Evolutionary conservation across 1,140 invertebrate genomes (phyloP), one percentile per base, ranked within the genome.

Genomic region (Scaptomyza montana): DNA sequence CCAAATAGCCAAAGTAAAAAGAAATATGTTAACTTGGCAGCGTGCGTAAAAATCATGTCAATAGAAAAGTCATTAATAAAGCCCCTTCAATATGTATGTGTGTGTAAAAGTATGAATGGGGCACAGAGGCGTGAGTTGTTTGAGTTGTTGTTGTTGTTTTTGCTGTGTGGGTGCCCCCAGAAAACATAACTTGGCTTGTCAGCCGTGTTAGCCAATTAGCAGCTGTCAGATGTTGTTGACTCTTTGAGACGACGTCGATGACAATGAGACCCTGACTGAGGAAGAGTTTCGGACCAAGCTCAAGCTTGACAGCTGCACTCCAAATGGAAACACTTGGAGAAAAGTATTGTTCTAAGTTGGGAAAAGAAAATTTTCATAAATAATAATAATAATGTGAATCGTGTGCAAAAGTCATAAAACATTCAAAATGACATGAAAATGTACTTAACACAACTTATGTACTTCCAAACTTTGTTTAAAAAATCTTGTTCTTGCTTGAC

Each of bases 161-260:
- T 43, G 39, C 5, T n/a, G 39, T 43, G 74, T 72, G 77, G 77
- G 76, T 76, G 73, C 19, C 47, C 28, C n/a, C n/a, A 13, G 5
- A 62, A 16, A 10, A 5, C 33, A 9, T 36, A 43, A 43, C 12
- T 43, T 43, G 39, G 43, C 41, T 69, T 66, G 74, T 74, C 57
- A 66, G 55, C 54, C 62, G 69, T 82, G 75, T 86, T 77, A 60
- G 82, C 82, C 82, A 86, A 86, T 86, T 86, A 86, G 68, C 82
- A 69, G 82, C 82, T 86, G 82, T 81, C 82, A 82, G 87, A 86
- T 87, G 76, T 72, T 86, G 82, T 87, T 81, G 82, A 73, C 75
- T 87, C 72, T 41, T 43, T 65, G 21, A 16, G 49, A 62, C 45
- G 2, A 21, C 54, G 49, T 57, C 45, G 2, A 16, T 47, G 60